A percentile compares a stretch with the other conserved stretches of the same genome.
Conservation (phyloP, 2,888 invertebrate genomes). For the Alcis repandata region DNA sequence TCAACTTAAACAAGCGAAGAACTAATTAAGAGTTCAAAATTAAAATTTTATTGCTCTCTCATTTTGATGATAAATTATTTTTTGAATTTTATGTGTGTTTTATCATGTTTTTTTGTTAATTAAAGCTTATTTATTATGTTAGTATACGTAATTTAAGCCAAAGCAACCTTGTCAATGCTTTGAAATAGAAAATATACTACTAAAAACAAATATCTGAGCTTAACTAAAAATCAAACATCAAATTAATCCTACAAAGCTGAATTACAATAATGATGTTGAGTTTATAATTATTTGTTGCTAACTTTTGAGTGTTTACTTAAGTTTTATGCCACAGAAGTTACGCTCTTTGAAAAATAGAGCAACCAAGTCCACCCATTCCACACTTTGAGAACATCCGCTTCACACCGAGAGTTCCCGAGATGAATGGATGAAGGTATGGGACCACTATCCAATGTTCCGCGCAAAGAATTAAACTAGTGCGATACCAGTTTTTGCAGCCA, state of each 20-base stretch:
- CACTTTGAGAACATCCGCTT: conserved; percentile 71
- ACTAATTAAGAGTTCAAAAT: conserved; percentile 44
- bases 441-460: conserved; percentile 70
- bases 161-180: too few species aligned
- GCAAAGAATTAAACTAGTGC: conserved; percentile 51
- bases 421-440: conserved; percentile 71
- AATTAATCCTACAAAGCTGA: too few species aligned
- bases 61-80: conserved; percentile 27
- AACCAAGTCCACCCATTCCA: conserved; percentile 45
- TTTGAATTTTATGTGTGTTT: conserved; percentile 22
- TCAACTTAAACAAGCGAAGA: conserved; percentile 56
- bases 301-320: too few species aligned
- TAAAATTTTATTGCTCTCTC: conserved; percentile 16
- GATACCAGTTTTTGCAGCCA: conserved; percentile 62
- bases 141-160: too few species aligned
- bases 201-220: too few species aligned
- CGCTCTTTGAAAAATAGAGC: too few species aligned
- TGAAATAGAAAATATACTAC: too few species aligned
- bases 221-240: too few species aligned
- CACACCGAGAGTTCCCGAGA: conserved; percentile 62
- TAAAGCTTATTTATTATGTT: neutral
- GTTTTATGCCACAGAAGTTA: too few species aligned
- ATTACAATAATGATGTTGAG: too few species aligned
- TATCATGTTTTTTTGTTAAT: conserved; percentile 35
- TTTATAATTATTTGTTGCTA: too few species aligned